Evolutionary conservation across 2,113 vertebrate genomes (phyloP), one percentile per base, ranked within the genome.

Genomic region (Cephalopholis sonnerati): DNA sequence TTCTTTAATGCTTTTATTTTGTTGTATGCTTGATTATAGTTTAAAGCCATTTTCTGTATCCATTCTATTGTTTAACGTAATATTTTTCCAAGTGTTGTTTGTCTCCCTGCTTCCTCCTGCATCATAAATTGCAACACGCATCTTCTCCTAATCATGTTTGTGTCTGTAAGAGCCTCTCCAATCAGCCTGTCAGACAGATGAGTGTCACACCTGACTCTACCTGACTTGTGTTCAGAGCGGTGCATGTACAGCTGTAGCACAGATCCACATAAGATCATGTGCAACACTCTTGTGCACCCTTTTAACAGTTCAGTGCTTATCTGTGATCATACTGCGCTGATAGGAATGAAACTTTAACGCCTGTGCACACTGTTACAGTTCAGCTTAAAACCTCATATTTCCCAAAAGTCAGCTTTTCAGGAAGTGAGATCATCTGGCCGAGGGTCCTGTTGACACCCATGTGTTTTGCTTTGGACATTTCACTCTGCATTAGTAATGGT

Each of bases 401-500:
- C 63, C 79, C 74, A 59, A 54, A 76, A 82, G 75, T 73, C 13
- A 36, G n/a, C 20, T 65, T 64, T 53, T 73, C 9, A 12, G 83
- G 81, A 86, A 70, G 51, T 83, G 74, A 85, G 68, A 53, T 84
- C 69, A 81, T 86, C 44, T 72, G 62, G 65, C 75, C 0, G 4
- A 58, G 7, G 3, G 22, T 74, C 29, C 44, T 1, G 6, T 24
- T 25, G 32, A 79, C 20, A 76, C 81, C 59, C 63, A 41, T 61
- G 5, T 62, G 18, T 57, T 50, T 50, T 51, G 11, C 57, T 80
- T 55, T 29, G 18, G 51, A 74, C 50, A 39, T 81, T 66, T 71
- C 7, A 0, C 54, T 0, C 20, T 55, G 54, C 18, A 24, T 57
- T 59, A 29, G 74, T 22, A 29, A 17, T 15, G 0, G 39, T 54